Conservation (phyloP, 1,140 invertebrate species). For the Camponotus pennsylvanicus region DNA sequence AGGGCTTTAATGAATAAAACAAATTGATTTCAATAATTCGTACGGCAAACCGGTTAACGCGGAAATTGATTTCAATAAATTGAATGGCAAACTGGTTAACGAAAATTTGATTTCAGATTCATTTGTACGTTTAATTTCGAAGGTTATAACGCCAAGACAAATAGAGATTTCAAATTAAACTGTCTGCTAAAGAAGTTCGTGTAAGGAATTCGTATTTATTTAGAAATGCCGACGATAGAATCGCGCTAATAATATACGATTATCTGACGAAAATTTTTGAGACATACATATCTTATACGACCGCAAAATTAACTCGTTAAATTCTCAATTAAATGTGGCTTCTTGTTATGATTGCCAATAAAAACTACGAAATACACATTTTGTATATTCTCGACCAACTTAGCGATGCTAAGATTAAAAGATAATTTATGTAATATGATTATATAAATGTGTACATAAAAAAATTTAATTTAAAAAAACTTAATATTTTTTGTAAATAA, state of each 20-base stretch:
- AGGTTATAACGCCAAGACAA: conserved; percentile 12
- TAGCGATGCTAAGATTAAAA: not conserved
- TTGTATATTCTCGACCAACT: not conserved
- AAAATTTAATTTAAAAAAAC: not conserved
- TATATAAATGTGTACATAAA: not conserved
- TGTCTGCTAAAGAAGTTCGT: not conserved
- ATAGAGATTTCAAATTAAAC: conserved; percentile 3
- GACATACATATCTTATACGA: not conserved
- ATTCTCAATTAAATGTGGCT: conserved; percentile 54
- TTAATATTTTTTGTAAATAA: not conserved
- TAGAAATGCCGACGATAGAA: not conserved
- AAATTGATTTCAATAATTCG: conserved; percentile 38
- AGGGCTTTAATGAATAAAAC: conserved; percentile 8
- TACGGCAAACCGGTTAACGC: conserved; percentile 6
- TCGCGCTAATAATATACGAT: conserved; percentile 31
- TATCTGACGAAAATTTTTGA: conserved; percentile 1
- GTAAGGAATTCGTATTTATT: not conserved
- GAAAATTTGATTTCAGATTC: conserved; percentile 31
- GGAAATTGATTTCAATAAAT: conserved; percentile 42
- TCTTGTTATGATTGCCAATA: conserved; percentile 18
- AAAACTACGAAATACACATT: conserved; percentile 25
- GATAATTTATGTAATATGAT: not conserved
- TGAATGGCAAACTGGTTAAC: conserved; percentile 23
- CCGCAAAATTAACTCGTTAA: conserved; percentile 49
- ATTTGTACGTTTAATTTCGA: not conserved